Percentiles rank a stretch among this genome's conserved stretches.
These are phyloP conservation scores for Uromys caudimaculatus DNA, from an alignment of 2,797 vertebrate genomes.

Conservation along the genomic window DNA sequence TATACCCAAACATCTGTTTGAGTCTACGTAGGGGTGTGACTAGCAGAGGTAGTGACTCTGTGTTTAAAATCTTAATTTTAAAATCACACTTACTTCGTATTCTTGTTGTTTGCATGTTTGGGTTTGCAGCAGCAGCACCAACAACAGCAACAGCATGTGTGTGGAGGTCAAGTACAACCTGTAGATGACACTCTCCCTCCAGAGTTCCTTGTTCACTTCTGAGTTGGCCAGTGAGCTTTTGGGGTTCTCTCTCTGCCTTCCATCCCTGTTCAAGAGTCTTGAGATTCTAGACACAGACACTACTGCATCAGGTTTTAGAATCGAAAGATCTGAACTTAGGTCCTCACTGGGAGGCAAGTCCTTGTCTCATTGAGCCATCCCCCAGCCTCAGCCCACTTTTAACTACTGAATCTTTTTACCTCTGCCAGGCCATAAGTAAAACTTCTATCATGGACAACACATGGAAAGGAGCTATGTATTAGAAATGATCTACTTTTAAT, in stretches of 20 bases:
- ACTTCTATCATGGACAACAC: constrained; percentile 2
- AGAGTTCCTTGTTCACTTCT: background rate
- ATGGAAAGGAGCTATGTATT: background rate
- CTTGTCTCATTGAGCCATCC: background rate
- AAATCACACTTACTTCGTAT: background rate
- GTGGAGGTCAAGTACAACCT: background rate
- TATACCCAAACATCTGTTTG: background rate
- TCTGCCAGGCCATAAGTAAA: background rate
- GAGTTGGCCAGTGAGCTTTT: background rate
- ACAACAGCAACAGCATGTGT: background rate
- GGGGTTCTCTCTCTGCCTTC: background rate
- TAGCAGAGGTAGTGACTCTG: background rate
- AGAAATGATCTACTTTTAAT: constrained; percentile 37
- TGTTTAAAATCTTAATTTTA: background rate
- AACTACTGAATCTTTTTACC: background rate
- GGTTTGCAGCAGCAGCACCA: no score
- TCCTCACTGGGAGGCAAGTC: background rate
- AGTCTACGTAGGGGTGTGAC: background rate
- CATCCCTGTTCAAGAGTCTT: background rate
- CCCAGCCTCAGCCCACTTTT: background rate
- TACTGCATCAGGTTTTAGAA: background rate
- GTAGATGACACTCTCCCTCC: background rate
- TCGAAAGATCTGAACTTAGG: background rate
- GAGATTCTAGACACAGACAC: background rate
- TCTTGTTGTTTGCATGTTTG: background rate